Percentiles rank a stretch among this genome's conserved stretches.
Conservation (phyloP, 2,113 vertebrate genomes). For the Tricholaema leucomelas region DNA sequence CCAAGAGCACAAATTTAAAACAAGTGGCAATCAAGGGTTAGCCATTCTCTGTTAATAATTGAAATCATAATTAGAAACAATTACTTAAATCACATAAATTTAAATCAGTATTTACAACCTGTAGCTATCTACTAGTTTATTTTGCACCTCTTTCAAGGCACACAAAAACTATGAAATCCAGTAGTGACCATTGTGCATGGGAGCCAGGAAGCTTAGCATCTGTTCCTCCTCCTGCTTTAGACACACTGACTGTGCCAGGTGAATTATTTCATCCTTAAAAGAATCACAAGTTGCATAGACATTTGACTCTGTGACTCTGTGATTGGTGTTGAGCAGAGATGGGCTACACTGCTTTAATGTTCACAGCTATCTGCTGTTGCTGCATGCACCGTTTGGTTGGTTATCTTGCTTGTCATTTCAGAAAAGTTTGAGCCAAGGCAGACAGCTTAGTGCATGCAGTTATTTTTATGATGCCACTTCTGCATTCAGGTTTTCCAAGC, state of each 20-base stretch:
- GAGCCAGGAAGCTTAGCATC: not conserved
- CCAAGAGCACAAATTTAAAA: not conserved
- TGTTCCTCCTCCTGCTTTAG: not conserved
- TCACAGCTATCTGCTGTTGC: rapidly evolving
- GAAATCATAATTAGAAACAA: not conserved
- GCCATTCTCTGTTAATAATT: not conserved
- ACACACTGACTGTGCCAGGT: not conserved
- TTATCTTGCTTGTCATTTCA: not conserved
- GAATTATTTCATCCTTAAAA: not conserved
- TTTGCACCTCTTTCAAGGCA: not conserved
- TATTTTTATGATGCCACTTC: not conserved
- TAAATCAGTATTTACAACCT: not conserved
- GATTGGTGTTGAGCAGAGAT: not conserved
- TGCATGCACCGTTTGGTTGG: not conserved
- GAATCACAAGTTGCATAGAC: not conserved
- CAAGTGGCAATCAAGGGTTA: not conserved
- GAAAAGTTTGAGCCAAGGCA: not conserved
- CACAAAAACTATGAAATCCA: not conserved
- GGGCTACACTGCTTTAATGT: not conserved
- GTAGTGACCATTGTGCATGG: rapidly evolving
- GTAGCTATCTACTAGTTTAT: not conserved
- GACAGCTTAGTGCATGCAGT: not conserved
- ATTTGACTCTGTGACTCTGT: rapidly evolving
- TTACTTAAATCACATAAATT: not conserved
- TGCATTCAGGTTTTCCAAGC: not conserved